Conservation (phyloP, 2,888 invertebrate genomes). For the Orthonychiurus folsomi region DNA sequence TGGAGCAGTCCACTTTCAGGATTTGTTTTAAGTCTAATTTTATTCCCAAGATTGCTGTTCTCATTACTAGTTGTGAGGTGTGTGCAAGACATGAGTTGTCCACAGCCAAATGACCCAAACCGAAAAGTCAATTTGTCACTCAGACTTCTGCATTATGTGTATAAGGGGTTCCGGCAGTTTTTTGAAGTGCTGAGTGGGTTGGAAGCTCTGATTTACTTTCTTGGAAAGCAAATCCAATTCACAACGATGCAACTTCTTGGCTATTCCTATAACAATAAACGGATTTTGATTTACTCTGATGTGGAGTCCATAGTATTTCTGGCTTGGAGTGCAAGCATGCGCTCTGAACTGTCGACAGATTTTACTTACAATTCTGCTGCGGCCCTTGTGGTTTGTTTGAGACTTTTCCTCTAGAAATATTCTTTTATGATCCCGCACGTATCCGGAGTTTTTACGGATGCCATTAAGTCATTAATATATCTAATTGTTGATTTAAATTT, state of each 20-base stretch:
- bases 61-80: neutral
- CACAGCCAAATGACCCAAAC: neutral
- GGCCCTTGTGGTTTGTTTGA: neutral
- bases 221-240: neutral
- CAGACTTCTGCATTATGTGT: neutral
- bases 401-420: too few relatives aligned
- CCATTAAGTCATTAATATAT: too few relatives aligned
- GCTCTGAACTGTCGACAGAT: neutral
- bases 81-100: neutral
- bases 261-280: neutral
- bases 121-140: neutral
- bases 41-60: neutral
- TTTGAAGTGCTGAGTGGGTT: slow-evolving; percentile 2
- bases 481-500: too few relatives aligned
- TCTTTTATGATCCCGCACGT: too few relatives aligned
- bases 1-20: neutral
- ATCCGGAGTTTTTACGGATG: too few relatives aligned
- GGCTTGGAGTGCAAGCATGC: neutral
- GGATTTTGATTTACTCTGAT: neutral
- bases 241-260: neutral
- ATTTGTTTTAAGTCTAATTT: neutral
- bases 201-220: neutral
- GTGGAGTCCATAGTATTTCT: neutral
- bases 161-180: neutral
- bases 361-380: neutral